Percentiles rank a stretch among this genome's conserved stretches.
Conservation (phyloP, 2,797 vertebrate genomes). For the Aotus griseimembra region DNA sequence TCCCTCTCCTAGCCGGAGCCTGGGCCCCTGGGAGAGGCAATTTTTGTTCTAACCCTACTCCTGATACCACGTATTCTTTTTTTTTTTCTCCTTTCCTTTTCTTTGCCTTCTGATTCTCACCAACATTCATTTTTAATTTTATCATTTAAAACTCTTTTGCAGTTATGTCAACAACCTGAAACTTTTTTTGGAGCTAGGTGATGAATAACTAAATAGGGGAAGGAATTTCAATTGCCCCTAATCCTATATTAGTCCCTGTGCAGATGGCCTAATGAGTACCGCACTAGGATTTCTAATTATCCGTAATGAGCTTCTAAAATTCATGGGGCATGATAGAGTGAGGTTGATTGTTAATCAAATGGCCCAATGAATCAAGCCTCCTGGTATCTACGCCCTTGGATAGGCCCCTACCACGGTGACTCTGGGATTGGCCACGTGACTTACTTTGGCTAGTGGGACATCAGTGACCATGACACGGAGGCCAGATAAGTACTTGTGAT, state of each 20-base stretch:
- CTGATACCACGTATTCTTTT: neutral
- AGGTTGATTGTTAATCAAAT: conserved; percentile 50
- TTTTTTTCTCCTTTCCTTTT: neutral
- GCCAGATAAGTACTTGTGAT: neutral
- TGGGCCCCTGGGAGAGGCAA: neutral
- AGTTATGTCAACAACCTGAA: conserved; percentile 37
- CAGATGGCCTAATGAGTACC: conserved; percentile 63
- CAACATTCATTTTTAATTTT: neutral
- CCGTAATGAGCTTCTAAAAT: conserved; percentile 71
- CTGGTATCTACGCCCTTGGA: neutral
- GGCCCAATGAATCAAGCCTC: conserved; percentile 52
- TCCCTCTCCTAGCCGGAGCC: neutral
- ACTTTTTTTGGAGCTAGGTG: neutral
- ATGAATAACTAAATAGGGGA: conserved; percentile 42
- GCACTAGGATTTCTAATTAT: conserved; percentile 65
- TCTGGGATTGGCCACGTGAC: neutral
- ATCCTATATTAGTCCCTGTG: conserved; percentile 46
- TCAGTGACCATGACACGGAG: neutral
- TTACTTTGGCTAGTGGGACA: neutral
- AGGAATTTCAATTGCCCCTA: conserved; percentile 42
- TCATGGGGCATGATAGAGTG: conserved; percentile 44
- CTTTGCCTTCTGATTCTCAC: conserved; percentile 12
- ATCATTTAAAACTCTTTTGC: neutral
- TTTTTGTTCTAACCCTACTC: neutral
- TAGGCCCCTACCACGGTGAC: neutral